phyloP scores from a whole-genome alignment of 2,113 vertebrate genomes.

The Bothrops jararaca region DNA sequence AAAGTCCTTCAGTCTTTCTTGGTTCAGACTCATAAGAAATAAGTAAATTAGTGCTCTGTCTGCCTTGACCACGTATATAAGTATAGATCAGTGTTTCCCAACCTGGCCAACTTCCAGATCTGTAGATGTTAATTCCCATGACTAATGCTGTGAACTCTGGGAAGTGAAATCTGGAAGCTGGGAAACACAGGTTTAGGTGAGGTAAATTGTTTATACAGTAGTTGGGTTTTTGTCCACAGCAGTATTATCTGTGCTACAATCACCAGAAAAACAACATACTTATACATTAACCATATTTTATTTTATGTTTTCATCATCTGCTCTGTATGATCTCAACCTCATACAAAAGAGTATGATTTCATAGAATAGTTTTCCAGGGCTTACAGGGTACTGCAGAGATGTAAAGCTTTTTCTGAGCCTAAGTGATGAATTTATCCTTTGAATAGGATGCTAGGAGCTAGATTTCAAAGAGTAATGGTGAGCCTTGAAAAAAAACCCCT shows the following conservation, averaged over 20 bases:
- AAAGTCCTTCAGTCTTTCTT: neutral
- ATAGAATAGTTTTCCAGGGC: neutral
- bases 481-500: neutral
- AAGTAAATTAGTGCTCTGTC: neutral
- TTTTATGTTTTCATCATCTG: neutral
- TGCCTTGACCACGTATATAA: neutral
- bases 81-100: neutral
- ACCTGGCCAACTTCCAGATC: neutral
- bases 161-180: neutral
- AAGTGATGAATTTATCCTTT: neutral
- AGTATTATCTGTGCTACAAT: neutral
- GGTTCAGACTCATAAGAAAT: neutral
- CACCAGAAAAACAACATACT: neutral
- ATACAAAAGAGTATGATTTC: neutral
- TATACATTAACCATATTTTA: neutral
- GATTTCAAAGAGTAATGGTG: neutral
- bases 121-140: neutral
- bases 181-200: neutral
- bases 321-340: neutral
- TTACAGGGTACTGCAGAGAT: neutral
- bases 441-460: neutral
- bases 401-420: neutral
- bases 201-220: neutral
- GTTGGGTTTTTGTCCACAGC: neutral
- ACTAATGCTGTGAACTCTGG: neutral